Conservation (phyloP, 2,888 invertebrate species). For the Mallateleia sp. region DNA sequence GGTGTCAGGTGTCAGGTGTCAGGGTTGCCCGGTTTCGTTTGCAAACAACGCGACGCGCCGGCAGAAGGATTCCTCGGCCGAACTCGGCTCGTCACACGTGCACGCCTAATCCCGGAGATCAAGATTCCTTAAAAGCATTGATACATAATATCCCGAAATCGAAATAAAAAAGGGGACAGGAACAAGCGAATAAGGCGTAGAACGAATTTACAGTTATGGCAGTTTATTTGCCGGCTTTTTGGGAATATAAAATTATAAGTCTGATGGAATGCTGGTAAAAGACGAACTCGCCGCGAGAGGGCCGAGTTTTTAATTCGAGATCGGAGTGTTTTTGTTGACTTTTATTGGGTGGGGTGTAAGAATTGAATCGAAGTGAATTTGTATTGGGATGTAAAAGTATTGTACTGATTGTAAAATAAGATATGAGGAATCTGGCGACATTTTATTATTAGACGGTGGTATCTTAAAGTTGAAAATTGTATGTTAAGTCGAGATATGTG, state of each 20-base stretch:
- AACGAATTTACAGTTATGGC: conserved; percentile 43
- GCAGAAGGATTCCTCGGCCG: conserved; percentile 50
- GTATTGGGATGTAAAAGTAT: no score
- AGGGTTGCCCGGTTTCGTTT: conserved; percentile 87
- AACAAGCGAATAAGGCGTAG: conserved; percentile 23
- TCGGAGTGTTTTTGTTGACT: no score
- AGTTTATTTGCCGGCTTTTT: conserved; percentile 11
- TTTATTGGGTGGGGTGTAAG: no score
- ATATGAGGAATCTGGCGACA: no score
- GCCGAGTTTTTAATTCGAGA: background rate
- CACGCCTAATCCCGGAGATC: conserved; percentile 33
- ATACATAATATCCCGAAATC: conserved; percentile 35
- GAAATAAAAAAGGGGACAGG: conserved; percentile 1
- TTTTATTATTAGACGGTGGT: no score
- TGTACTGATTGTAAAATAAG: no score
- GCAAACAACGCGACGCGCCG: conserved; percentile 83
- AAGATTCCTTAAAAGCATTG: conserved; percentile 34
- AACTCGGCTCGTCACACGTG: conserved; percentile 11
- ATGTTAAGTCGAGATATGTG: no score
- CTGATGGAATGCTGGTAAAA: conserved; percentile 45
- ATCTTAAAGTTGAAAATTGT: no score
- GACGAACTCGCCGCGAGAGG: background rate
- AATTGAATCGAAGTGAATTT: no score
- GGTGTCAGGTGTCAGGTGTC: conserved; percentile 87
- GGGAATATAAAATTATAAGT: conserved; percentile 20